These are phyloP conservation scores for Petroica traversi DNA, from an alignment of 2,113 vertebrate species.

Conservation along the genomic window DNA sequence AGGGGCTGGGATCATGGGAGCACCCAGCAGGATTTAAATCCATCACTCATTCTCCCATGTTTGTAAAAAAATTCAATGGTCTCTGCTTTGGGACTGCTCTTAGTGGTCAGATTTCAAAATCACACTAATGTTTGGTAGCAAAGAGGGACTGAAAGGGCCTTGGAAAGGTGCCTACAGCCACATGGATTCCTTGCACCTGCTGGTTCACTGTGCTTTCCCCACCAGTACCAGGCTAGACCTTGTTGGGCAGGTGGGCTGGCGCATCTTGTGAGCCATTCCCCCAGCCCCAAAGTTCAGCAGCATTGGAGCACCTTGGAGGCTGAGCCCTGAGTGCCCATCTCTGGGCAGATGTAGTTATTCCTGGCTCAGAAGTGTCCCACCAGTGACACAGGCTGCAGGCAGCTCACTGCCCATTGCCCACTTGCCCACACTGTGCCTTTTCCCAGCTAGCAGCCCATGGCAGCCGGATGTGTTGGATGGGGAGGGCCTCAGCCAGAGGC, in stretches of 20 bases:
- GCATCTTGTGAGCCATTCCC: neutral
- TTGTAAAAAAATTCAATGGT: neutral
- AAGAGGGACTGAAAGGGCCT: neutral
- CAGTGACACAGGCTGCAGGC: neutral
- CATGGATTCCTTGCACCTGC: neutral
- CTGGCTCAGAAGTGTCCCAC: neutral
- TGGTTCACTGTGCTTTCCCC: neutral
- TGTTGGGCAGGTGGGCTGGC: rapidly evolving
- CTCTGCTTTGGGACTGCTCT: neutral
- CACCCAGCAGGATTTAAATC: neutral
- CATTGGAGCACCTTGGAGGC: neutral
- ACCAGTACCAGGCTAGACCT: neutral
- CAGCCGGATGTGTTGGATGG: rapidly evolving
- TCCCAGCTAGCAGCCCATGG: neutral
- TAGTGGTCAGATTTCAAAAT: neutral
- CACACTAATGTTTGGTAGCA: neutral
- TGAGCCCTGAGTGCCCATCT: neutral
- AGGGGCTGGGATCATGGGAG: neutral
- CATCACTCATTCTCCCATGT: neutral
- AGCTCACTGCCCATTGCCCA: neutral
- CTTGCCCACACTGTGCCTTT: neutral
- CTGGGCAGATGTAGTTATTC: rapidly evolving
- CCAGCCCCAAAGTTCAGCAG: neutral
- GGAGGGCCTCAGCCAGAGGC: neutral
- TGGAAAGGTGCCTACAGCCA: neutral